These are phyloP conservation scores for Caenorhabditis japonica DNA, from an alignment of 2,888 invertebrate genomes.

Conservation along the genomic window DNA sequence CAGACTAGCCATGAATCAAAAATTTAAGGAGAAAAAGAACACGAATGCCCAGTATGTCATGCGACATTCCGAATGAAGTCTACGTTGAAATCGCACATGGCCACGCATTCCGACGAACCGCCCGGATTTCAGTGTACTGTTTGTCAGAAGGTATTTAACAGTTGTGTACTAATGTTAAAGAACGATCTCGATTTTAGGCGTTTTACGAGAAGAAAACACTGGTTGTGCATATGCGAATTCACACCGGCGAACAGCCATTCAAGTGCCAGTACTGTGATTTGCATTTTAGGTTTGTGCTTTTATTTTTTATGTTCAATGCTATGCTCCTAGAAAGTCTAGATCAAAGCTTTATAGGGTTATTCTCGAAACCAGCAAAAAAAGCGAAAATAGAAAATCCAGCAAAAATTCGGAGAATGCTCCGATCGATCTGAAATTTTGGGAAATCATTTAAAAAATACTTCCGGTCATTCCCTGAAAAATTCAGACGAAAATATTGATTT, in stretches of 20 bases:
- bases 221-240: conserved; percentile 53
- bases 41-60: conserved; percentile 55
- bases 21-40: conserved; percentile 62
- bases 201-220: conserved; percentile 52
- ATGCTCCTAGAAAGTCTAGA: no score
- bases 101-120: conserved; percentile 42
- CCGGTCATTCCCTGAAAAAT: no score
- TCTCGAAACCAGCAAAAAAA: no score
- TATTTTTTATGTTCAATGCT: no score
- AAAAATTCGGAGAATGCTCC: no score
- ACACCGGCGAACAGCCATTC: conserved; percentile 53
- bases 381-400: no score
- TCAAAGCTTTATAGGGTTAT: no score
- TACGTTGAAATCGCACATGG: conserved; percentile 48
- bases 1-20: no score
- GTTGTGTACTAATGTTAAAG: not conserved
- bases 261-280: conserved; percentile 43
- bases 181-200: conserved; percentile 8
- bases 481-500: no score
- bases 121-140: conserved; percentile 59
- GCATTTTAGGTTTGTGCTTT: conserved; percentile 22
- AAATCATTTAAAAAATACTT: no score
- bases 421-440: not conserved
- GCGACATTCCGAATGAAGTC: conserved; percentile 51
- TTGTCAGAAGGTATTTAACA: conserved; percentile 51